Evolutionary conservation across 2,888 invertebrate genomes (phyloP).

Genomic region (Leptopilina syphax): DNA sequence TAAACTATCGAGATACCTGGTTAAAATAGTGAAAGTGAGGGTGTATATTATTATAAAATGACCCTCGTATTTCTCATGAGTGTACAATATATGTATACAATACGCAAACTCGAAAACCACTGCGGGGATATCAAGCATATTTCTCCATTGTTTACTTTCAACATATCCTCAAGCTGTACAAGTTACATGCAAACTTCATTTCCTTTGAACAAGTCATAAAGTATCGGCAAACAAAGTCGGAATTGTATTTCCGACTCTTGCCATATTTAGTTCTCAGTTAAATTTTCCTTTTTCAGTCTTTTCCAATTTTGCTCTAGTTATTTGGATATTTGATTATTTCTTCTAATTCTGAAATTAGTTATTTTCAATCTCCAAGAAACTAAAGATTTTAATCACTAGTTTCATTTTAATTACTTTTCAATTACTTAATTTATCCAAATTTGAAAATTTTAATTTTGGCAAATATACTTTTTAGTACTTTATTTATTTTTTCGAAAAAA

Average conservation of each 20-base stretch:
- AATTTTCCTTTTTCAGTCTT: not conserved
- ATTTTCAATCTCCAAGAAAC: no score
- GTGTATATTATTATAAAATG: slow-evolving; percentile 16
- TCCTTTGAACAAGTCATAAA: slow-evolving; percentile 25
- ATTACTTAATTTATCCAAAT: no score
- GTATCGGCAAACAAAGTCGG: not conserved
- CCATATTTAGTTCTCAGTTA: not conserved
- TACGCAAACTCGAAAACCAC: slow-evolving; percentile 27
- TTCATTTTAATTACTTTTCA: no score
- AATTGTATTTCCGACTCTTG: not conserved
- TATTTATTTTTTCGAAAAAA: no score
- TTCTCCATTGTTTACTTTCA: slow-evolving; percentile 21
- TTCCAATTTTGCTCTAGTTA: not conserved
- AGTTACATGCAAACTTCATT: slow-evolving; percentile 30
- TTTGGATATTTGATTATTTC: not conserved
- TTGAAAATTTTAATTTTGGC: no score
- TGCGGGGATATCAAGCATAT: slow-evolving; percentile 22
- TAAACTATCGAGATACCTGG: not conserved
- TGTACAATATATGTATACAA: not conserved
- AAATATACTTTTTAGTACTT: no score
- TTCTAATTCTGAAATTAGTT: no score
- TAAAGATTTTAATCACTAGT: no score
- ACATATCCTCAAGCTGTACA: slow-evolving; percentile 15
- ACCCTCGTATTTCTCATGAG: slow-evolving; percentile 25
- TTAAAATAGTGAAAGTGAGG: not conserved